These are phyloP conservation scores for Pachyramphus minor DNA, from an alignment of 2,113 vertebrate genomes.

Conservation along the genomic window DNA sequence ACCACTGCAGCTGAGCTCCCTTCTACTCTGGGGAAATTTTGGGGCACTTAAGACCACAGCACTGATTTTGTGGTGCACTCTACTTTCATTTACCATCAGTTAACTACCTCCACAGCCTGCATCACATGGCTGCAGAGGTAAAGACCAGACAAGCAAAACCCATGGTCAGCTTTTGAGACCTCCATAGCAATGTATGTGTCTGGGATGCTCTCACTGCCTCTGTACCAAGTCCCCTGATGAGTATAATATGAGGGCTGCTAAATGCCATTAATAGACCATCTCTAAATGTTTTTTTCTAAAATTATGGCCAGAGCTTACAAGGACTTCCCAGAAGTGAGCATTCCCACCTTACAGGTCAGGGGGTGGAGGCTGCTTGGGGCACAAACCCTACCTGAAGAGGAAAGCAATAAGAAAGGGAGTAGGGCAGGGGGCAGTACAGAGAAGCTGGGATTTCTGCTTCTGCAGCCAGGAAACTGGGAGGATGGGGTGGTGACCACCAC, in stretches of 20 bases:
- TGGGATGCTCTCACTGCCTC: neutral
- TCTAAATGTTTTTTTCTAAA: neutral
- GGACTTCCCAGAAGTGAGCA: neutral
- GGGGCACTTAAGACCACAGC: neutral
- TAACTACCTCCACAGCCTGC: neutral
- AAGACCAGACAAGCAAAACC: neutral
- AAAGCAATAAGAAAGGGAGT: neutral
- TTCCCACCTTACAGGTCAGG: neutral
- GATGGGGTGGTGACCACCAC: neutral
- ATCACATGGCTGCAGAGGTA: neutral
- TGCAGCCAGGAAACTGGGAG: neutral
- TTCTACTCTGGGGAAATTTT: neutral
- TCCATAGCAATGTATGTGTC: neutral
- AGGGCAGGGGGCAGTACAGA: rapidly evolving
- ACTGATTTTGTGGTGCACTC: neutral
- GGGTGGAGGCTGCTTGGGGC: neutral
- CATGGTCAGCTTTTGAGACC: neutral
- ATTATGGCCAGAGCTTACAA: neutral
- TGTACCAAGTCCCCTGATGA: neutral
- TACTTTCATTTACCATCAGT: neutral
- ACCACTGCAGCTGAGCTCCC: neutral
- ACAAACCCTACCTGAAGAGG: neutral
- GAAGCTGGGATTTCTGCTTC: neutral
- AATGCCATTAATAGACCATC: neutral
- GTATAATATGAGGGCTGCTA: neutral